Percentiles rank a stretch among this genome's conserved stretches.
Conservation (phyloP, 2,888 invertebrate species). For the Mythimna ferrago region DNA sequence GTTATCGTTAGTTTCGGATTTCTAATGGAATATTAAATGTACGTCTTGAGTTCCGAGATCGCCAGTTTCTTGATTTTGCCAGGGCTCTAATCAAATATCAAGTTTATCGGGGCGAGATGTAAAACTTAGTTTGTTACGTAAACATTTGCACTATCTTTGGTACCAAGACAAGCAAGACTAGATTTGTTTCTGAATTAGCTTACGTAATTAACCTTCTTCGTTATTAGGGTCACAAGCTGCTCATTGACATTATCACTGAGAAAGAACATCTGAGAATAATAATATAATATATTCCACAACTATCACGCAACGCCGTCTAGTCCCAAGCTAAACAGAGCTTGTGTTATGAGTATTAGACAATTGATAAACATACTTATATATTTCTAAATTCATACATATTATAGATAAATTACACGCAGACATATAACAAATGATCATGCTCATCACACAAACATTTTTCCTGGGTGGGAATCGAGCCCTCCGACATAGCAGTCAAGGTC, state of each 20-base stretch:
- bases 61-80: constrained; percentile 34
- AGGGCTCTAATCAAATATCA: constrained; percentile 45
- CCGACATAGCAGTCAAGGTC: too few species aligned
- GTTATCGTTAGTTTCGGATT: constrained; percentile 51
- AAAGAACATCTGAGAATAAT: background rate
- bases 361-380: too few species aligned
- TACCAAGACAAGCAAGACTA: constrained; percentile 16
- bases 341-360: too few species aligned
- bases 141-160: constrained; percentile 41
- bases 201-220: constrained; percentile 6
- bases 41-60: constrained; percentile 26
- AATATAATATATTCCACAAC: too few species aligned
- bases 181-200: constrained; percentile 8
- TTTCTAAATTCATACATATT: too few species aligned
- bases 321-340: too few species aligned
- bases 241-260: background rate
- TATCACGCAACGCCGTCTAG: too few species aligned
- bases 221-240: background rate
- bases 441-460: too few species aligned
- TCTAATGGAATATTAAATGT: constrained; percentile 54
- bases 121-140: constrained; percentile 37
- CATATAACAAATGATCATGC: too few species aligned
- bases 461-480: too few species aligned
- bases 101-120: constrained; percentile 38
- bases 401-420: too few species aligned